phyloP scores from a whole-genome alignment of 1,140 invertebrate genomes.

The Diuraphis noxia region DNA sequence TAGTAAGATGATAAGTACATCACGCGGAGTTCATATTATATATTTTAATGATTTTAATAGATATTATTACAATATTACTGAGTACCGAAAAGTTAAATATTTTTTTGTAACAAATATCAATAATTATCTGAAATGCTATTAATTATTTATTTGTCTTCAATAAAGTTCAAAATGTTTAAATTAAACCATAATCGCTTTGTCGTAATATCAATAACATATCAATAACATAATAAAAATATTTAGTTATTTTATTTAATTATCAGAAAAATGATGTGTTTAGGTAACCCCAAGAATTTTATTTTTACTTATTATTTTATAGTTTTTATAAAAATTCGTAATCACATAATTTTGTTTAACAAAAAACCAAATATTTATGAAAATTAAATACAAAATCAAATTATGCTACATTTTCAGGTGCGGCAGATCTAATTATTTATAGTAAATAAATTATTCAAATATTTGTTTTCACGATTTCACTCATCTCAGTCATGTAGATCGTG shows the following conservation, averaged over 20 bases:
- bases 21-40: too few species aligned
- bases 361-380: not conserved
- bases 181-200: not conserved
- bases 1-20: not conserved
- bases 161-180: not conserved
- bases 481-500: not conserved
- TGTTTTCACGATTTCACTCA: not conserved
- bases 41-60: not conserved
- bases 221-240: too few species aligned
- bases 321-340: not conserved
- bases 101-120: not conserved
- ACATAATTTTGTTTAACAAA: not conserved
- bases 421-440: not conserved
- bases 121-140: not conserved
- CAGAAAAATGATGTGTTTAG: not conserved
- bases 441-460: conserved; percentile 3
- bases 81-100: too few species aligned
- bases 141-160: not conserved
- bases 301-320: not conserved
- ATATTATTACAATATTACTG: not conserved
- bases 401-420: not conserved
- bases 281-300: not conserved
- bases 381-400: not conserved
- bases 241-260: not conserved
- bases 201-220: not conserved